Evolutionary conservation across 1,140 invertebrate genomes (phyloP).

Genomic region (Megathymus violae): DNA sequence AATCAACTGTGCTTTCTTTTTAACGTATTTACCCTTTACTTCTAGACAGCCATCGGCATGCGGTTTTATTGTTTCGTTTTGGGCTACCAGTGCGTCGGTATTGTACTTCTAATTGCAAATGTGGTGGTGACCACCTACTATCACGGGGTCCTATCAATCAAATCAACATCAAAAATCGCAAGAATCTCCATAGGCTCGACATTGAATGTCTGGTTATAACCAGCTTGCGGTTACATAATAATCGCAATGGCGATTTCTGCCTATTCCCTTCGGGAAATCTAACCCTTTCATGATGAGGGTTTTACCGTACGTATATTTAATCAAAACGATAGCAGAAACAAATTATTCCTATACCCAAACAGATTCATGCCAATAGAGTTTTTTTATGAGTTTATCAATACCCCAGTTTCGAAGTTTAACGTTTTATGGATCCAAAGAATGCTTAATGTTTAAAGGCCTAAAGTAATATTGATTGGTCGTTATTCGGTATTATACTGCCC

Average conservation of each 20-base stretch:
- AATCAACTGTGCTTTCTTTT: no score
- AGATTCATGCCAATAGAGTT: conserved; percentile 14
- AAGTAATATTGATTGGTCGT: background rate
- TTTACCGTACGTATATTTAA: conserved; percentile 23
- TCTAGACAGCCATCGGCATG: no score
- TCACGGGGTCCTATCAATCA: no score
- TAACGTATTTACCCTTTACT: no score
- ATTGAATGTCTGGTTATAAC: no score
- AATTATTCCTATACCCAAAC: conserved; percentile 15
- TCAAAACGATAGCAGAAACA: conserved; percentile 18
- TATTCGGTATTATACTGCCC: background rate
- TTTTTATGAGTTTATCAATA: conserved; percentile 26
- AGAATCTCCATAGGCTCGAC: no score
- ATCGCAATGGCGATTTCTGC: conserved; percentile 30
- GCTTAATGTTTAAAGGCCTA: conserved; percentile 15
- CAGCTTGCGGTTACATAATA: no score
- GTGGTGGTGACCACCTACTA: no score
- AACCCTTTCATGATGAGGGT: conserved; percentile 29
- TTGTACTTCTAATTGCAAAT: no score
- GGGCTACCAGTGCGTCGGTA: no score
- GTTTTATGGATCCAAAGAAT: conserved; percentile 14
- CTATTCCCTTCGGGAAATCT: conserved; percentile 34
- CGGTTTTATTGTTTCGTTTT: no score
- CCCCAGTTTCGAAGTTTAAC: conserved; percentile 9
- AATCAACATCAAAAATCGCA: no score